Conservation (phyloP, 2,888 invertebrate genomes). For the Diachrysia chrysitis region DNA sequence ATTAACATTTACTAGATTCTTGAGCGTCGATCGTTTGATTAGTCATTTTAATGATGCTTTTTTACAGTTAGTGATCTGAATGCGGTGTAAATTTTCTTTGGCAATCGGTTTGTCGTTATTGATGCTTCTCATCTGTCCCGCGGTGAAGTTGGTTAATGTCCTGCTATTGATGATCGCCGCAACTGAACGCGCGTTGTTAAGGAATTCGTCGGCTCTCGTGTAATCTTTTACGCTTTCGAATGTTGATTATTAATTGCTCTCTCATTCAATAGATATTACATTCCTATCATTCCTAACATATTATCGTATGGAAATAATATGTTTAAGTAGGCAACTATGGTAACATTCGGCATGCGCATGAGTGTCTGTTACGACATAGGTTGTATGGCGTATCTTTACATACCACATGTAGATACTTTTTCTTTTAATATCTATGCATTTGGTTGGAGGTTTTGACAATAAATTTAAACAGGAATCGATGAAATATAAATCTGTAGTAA, state of each 20-base stretch:
- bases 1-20: conserved; percentile 85
- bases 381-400: conserved; percentile 12
- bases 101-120: conserved; percentile 76
- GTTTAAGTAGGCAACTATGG: conserved; percentile 60
- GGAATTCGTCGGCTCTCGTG: conserved; percentile 82
- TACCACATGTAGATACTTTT: conserved; percentile 32
- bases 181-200: conserved; percentile 66
- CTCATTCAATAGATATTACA: conserved; percentile 81
- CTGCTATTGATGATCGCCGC: conserved; percentile 68
- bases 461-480: neutral
- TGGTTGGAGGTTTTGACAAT: neutral
- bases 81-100: conserved; percentile 81
- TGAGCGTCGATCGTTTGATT: conserved; percentile 84
- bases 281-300: conserved; percentile 77
- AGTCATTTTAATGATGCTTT: conserved; percentile 83
- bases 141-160: conserved; percentile 70
- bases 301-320: conserved; percentile 70
- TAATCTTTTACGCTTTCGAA: conserved; percentile 86
- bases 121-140: conserved; percentile 74
- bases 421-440: conserved; percentile 34
- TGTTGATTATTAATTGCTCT: conserved; percentile 85
- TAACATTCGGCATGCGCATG: conserved; percentile 52
- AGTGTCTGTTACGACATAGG: conserved; percentile 51
- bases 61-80: conserved; percentile 84
- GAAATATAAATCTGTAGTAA: too few relatives aligned